These are phyloP conservation scores for Fulica atra DNA, from an alignment of 2,113 vertebrate species.

Conservation along the genomic window DNA sequence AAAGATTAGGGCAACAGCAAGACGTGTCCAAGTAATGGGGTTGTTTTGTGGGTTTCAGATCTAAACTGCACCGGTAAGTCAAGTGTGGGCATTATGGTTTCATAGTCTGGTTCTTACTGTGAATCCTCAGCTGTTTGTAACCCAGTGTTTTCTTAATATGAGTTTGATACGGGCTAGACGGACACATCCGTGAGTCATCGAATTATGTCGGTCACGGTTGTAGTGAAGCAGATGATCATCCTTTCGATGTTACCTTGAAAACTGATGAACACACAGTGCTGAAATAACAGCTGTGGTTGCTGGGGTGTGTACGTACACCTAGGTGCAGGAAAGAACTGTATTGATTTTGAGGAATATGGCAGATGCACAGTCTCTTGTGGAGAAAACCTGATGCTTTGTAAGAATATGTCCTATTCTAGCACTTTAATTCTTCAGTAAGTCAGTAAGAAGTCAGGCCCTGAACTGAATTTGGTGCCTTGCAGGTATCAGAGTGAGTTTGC, in stretches of 20 bases:
- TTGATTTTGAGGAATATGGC: neutral
- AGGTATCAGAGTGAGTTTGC: neutral
- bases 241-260: neutral
- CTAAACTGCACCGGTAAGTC: neutral
- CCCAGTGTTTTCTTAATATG: neutral
- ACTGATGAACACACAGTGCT: neutral
- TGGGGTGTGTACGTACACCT: rapidly evolving
- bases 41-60: neutral
- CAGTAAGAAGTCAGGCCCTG: neutral
- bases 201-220: rapidly evolving
- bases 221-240: neutral
- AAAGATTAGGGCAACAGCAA: neutral
- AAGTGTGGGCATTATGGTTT: neutral
- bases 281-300: rapidly evolving
- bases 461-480: neutral
- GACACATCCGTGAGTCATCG: neutral
- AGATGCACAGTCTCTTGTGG: neutral
- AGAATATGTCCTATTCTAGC: neutral
- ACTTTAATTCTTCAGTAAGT: neutral
- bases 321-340: neutral
- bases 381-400: neutral
- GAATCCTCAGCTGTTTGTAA: neutral
- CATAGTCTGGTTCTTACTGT: neutral
- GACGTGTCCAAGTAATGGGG: neutral
- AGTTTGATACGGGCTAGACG: neutral